Percentiles rank a stretch among this genome's conserved stretches.
Conservation (phyloP, 2,888 invertebrate species). For the Autographa gamma region DNA sequence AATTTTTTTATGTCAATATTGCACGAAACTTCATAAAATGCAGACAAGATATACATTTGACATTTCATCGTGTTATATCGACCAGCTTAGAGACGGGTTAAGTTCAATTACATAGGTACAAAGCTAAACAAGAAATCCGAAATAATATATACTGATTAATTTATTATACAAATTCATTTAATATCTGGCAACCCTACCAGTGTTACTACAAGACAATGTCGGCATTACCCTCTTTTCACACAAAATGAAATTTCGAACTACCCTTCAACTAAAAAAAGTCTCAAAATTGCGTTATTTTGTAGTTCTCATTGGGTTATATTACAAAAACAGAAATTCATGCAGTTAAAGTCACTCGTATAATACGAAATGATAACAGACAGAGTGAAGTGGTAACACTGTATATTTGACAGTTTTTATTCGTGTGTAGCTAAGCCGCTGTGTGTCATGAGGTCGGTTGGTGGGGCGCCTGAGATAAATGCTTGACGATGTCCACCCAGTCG, state of each 20-base stretch:
- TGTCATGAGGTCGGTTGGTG: slow-evolving; percentile 78
- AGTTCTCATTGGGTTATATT: too few species aligned
- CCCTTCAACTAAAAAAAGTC: too few species aligned
- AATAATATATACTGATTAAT: background rate
- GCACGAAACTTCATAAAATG: too few species aligned
- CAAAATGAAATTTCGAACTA: too few species aligned
- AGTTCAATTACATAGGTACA: too few species aligned
- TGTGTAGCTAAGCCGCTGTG: background rate
- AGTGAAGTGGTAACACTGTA: background rate
- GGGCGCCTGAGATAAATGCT: slow-evolving; percentile 95
- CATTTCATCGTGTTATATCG: too few species aligned
- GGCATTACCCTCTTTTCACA: too few species aligned
- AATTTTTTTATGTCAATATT: too few species aligned
- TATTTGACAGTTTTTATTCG: too few species aligned
- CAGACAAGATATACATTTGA: too few species aligned
- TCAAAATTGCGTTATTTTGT: too few species aligned
- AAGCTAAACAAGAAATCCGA: background rate
- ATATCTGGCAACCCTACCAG: slow-evolving; percentile 1
- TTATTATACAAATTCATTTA: slow-evolving; percentile 4
- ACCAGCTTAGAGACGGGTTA: too few species aligned
- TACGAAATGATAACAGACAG: background rate
- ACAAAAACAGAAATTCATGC: background rate
- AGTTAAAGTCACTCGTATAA: background rate
- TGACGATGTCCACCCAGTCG: slow-evolving; percentile 99
- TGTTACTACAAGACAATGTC: background rate